Evolutionary conservation across 2,888 invertebrate species (phyloP), one percentile per base, ranked within the genome.

Genomic region (Chrysolina americana): DNA sequence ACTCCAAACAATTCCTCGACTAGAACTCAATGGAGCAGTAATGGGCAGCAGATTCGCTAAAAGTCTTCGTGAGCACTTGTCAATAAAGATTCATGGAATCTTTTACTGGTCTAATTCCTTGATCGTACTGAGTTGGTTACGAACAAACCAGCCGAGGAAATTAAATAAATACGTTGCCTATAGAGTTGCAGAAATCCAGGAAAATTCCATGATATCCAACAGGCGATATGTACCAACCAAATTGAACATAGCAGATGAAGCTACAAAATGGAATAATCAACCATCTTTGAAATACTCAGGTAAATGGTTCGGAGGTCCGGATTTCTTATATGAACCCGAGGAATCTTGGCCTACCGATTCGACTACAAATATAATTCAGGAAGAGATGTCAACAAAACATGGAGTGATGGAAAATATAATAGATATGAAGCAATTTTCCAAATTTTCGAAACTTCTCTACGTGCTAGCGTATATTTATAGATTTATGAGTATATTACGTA

Each of bases 61-160:
- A 63, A 77, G 17, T 70, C 79, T 48, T 72, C 73, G 1, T 8
- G 15, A 78, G 69, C 15, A 74, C 68, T 47, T 48, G 69, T 78
- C 53, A 41, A 65, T 82, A 15, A 21, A 23, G 0, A 74, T 81
- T 41, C 48, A 69, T n/a, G 15, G 68, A 6, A 76, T 17, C 0
- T 23, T 72, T 28, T 81, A 78, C 68, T 84, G 82, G 84, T 73
- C 81, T 4, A 82, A 85, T 59, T 84, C 83, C 0, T 80, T 72
- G 68, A 81, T 78, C 3, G 82, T 81, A 15, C 44, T 83, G 17
- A 56, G 68, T 10, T 83, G 83, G 83, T 65, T 84, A 8, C 56
- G 73, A 41, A 79, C 79, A 6, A 80, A 82, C 10, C 76, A 78
- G 1, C 68, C 68, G 1, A 72, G 82, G 62, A 80, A 78, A 63